A percentile compares a stretch with the other conserved stretches of the same genome.
Evolutionary conservation across 1,140 invertebrate species (phyloP).

Genomic region (Drosophila prosaltans): DNA sequence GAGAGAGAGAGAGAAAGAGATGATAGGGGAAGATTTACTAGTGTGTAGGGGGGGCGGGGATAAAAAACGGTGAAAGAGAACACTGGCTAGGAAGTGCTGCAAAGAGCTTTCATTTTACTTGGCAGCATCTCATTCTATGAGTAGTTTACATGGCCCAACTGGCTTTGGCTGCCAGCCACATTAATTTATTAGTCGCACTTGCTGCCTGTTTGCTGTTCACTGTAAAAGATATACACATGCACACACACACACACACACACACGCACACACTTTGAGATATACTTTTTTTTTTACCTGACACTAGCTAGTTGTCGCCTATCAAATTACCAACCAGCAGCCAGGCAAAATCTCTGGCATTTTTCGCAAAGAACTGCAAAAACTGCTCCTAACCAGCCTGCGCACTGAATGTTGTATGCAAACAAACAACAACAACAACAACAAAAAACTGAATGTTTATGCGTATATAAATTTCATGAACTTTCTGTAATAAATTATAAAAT

Average conservation of each 20-base stretch:
- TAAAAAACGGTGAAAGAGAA: not conserved
- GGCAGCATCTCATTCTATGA: conserved; percentile 56
- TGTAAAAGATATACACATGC: conserved; percentile 69
- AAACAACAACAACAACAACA: not conserved
- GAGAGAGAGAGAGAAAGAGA: too few species aligned
- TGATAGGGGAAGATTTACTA: too few species aligned
- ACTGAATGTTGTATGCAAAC: conserved; percentile 28
- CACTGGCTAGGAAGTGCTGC: not conserved
- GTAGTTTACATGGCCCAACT: conserved; percentile 53
- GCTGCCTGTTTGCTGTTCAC: conserved; percentile 47
- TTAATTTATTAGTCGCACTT: conserved; percentile 77
- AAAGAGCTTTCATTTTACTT: conserved; percentile 73
- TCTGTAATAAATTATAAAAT: not conserved
- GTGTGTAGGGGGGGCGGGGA: not conserved
- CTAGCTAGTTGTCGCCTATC: conserved; percentile 73
- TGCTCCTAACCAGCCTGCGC: conserved; percentile 5
- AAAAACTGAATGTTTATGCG: conserved; percentile 48
- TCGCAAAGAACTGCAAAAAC: conserved; percentile 21
- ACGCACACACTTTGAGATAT: conserved; percentile 52
- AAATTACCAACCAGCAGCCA: conserved; percentile 61
- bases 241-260: not conserved
- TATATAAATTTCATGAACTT: conserved; percentile 39
- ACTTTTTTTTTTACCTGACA: conserved; percentile 44
- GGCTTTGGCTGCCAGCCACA: conserved; percentile 58
- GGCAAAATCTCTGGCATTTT: conserved; percentile 25